Evolutionary conservation across 2,113 vertebrate genomes (phyloP), one percentile per base, ranked within the genome.

Genomic region (Phaethon lepturus): DNA sequence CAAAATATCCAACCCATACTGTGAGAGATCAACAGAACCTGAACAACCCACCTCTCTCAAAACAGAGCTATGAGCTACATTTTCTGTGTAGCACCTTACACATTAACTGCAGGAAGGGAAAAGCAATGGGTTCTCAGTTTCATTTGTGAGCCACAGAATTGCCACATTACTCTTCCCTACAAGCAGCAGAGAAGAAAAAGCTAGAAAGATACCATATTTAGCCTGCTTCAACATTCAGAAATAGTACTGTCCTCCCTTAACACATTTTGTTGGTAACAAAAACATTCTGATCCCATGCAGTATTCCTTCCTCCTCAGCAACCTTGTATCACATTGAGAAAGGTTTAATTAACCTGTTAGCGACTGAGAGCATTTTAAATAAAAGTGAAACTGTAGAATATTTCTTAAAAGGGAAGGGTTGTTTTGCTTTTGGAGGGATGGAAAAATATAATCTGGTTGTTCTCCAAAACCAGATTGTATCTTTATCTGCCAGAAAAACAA

Each of bases 401-500:
- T 72, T 87, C 24, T 79, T 93, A 68, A 85, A 82, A 75, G 25
- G 42, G 26, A 89, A 93, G 45, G 24, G 40, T 64, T 96, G 72
- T 69, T 95, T 92, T 77, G 82, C 68, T 86, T 89, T 94, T 55
- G 45, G 18, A 95, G 83, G 59, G 52, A 58, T 25, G 47, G 58
- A 88, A 95, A 96, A 90, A 79, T 64, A 35, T 90, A 13, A 82
- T 53, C 92, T 94, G 49, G 78, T 90, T 91, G 31, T 59, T 90
- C 81, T 97, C 85, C 85, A 90, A 94, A 96, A 84, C 42, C 60
- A 92, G 94, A 95, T 19, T 77, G 44, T 77, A 91, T 85, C 80
- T 89, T 87, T 83, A 95, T 81, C 89, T 92, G 56, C 83, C 91
- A 97, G 83, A 93, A 95, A 93, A 95, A 74, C 64, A 95, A 86